Percentiles rank a stretch among this genome's conserved stretches.
phyloP scores from a whole-genome alignment of 2,113 vertebrate species.

The Redunca redunca region DNA sequence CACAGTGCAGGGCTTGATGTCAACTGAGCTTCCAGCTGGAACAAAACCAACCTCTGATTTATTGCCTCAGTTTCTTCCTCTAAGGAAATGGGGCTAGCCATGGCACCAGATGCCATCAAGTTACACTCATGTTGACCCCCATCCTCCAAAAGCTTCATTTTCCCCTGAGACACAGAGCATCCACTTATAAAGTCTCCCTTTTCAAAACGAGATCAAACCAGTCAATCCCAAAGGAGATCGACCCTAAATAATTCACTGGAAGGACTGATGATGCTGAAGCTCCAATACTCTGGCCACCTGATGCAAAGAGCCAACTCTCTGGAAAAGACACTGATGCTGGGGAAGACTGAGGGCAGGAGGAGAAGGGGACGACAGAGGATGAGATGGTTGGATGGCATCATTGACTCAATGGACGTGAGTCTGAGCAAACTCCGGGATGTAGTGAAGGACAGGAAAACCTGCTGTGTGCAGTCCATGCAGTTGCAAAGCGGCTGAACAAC shows the following conservation, averaged over 20 bases:
- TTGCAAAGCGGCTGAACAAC: neutral
- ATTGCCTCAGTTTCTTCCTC: neutral
- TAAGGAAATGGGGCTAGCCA: neutral
- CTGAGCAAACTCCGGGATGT: neutral
- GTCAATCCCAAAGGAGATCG: neutral
- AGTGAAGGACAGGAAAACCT: neutral
- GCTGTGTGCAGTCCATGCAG: neutral
- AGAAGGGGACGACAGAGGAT: neutral
- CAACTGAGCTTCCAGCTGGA: neutral
- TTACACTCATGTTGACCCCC: neutral
- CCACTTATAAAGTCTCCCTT: neutral
- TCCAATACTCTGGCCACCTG: neutral
- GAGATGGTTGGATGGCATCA: neutral
- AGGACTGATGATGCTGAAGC: neutral
- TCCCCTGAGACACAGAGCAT: neutral
- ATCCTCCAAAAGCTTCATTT: neutral
- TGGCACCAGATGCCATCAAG: fast-evolving
- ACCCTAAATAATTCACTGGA: neutral
- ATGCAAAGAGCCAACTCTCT: neutral
- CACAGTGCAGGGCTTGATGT: fast-evolving
- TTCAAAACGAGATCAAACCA: neutral
- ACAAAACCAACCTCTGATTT: neutral
- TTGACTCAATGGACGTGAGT: neutral
- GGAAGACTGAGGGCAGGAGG: neutral
- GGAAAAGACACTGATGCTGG: neutral